Conservation (phyloP, 1,140 invertebrate genomes). For the Leptoteleia sp. region DNA sequence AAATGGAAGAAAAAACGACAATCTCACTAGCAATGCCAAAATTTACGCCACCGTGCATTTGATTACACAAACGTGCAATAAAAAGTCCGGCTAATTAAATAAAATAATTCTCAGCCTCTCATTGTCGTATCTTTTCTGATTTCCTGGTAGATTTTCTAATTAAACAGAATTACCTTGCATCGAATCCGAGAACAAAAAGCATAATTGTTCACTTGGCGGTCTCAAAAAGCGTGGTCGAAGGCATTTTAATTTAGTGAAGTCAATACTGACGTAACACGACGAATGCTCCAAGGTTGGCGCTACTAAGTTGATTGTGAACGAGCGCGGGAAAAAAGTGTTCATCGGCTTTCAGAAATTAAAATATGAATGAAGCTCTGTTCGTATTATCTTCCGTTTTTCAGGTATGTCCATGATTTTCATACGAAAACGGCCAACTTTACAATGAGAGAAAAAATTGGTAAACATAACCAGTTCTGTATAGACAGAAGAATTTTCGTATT, state of each 20-base stretch:
- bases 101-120: too few relatives aligned
- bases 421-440: slow-evolving; percentile 8
- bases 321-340: slow-evolving; percentile 10
- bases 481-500: too few relatives aligned
- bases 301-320: slow-evolving; percentile 7
- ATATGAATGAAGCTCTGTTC: slow-evolving; percentile 19
- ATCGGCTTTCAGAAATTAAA: slow-evolving; percentile 13
- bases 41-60: too few relatives aligned
- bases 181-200: slow-evolving; percentile 5
- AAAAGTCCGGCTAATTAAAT: too few relatives aligned
- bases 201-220: not conserved
- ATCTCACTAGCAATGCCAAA: too few relatives aligned
- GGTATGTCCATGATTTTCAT: slow-evolving; percentile 9
- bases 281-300: slow-evolving; percentile 2
- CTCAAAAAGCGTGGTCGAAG: slow-evolving; percentile 1
- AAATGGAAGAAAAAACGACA: too few relatives aligned
- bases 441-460: too few relatives aligned
- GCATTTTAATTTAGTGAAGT: slow-evolving; percentile 17
- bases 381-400: not conserved
- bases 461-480: too few relatives aligned
- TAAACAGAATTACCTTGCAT: not conserved
- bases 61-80: too few relatives aligned
- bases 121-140: too few relatives aligned
- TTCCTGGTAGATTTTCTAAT: not conserved
- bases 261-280: slow-evolving; percentile 26